Conservation (phyloP, 2,797 vertebrate species). For the Anguilla obscura region DNA sequence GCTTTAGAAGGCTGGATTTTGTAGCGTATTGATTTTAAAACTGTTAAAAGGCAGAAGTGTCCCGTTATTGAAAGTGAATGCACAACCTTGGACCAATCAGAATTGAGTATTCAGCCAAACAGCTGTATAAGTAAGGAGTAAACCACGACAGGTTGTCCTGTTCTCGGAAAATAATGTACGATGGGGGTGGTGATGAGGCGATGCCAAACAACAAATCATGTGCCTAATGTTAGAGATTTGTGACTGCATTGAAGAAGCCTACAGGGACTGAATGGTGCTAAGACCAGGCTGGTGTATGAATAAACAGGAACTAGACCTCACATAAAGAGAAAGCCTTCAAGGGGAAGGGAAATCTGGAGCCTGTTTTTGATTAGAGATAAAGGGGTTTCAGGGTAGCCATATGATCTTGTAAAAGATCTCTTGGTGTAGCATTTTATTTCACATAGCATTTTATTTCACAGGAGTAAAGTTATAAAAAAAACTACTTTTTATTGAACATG, state of each 20-base stretch:
- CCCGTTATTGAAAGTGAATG: too few relatives aligned
- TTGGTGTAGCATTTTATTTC: conserved; percentile 14
- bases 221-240: not conserved
- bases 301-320: conserved; percentile 31
- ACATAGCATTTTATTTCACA: not conserved
- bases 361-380: conserved; percentile 26
- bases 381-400: not conserved
- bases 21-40: too few relatives aligned
- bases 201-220: not conserved
- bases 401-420: conserved; percentile 16
- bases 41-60: too few relatives aligned
- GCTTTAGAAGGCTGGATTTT: too few relatives aligned
- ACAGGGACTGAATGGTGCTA: not conserved
- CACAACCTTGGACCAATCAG: too few relatives aligned
- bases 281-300: conserved; percentile 12
- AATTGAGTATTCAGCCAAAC: too few relatives aligned
- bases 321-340: conserved; percentile 24
- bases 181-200: too few relatives aligned
- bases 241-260: not conserved
- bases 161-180: too few relatives aligned
- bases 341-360: not conserved
- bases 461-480: not conserved
- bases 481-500: too few relatives aligned
- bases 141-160: too few relatives aligned
- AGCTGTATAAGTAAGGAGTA: too few relatives aligned